phyloP scores from a whole-genome alignment of 2,113 vertebrate genomes.

The Ginglymostoma cirratum region DNA sequence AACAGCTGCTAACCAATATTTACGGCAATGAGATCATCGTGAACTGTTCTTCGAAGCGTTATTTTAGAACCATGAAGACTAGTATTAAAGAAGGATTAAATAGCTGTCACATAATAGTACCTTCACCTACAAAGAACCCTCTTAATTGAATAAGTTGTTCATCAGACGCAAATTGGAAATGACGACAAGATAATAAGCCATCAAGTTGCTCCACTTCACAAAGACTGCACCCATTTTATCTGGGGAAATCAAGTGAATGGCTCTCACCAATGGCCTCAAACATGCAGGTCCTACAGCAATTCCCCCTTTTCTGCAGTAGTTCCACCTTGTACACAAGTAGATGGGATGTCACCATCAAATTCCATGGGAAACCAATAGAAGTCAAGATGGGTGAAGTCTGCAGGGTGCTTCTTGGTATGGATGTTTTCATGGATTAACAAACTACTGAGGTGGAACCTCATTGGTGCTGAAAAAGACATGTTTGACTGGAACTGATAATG shows the following conservation, averaged over 20 bases:
- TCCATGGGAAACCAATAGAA: background rate
- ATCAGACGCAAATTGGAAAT: too few species aligned
- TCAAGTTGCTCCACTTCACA: background rate
- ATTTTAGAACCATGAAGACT: background rate
- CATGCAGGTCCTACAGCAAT: background rate
- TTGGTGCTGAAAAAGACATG: background rate
- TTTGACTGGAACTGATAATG: background rate
- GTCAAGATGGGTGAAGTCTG: background rate
- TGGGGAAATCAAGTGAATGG: background rate
- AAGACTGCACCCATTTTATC: background rate
- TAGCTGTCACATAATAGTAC: background rate
- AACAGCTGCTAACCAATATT: background rate
- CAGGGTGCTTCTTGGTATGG: background rate
- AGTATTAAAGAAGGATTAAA: background rate
- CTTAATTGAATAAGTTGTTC: background rate
- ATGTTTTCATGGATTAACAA: background rate
- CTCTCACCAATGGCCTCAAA: background rate
- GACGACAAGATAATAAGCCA: background rate
- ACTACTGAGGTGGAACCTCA: background rate
- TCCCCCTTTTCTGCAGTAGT: background rate
- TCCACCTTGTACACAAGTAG: background rate
- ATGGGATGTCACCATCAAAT: background rate
- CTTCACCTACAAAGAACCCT: background rate
- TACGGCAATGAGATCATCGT: background rate
- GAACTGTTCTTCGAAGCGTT: background rate